A percentile compares a stretch with the other conserved stretches of the same genome.
Conservation (phyloP, 2,888 invertebrate species). For the Eurois occulta region DNA sequence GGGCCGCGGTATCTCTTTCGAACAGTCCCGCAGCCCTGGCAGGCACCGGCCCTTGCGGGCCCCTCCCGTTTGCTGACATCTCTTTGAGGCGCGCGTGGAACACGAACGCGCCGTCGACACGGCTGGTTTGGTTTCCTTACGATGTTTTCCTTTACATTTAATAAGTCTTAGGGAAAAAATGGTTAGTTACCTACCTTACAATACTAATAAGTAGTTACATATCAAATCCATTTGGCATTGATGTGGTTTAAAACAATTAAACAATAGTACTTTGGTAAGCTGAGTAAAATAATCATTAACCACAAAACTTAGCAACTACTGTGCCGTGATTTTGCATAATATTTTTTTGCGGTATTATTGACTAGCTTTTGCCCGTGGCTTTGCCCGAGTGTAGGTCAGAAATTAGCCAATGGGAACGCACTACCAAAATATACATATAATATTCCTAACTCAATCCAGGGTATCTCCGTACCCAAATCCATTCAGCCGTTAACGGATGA, state of each 20-base stretch:
- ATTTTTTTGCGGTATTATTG: neutral
- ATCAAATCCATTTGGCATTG: neutral
- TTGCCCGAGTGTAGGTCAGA: neutral
- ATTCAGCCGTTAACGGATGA: neutral
- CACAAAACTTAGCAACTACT: neutral
- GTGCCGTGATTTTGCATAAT: neutral
- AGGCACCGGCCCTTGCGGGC: too few relatives aligned
- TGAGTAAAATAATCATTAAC: neutral
- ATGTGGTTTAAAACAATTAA: conserved; percentile 7
- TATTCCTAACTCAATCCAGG: neutral
- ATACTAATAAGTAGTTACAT: neutral
- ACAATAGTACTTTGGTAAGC: neutral
- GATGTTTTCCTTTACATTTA: neutral
- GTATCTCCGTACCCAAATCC: neutral
- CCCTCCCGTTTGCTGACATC: too few relatives aligned
- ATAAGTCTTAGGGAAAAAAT: neutral
- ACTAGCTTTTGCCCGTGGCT: neutral
- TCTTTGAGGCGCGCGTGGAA: too few relatives aligned
- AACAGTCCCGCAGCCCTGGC: too few relatives aligned
- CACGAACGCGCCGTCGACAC: too few relatives aligned
- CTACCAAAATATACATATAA: neutral
- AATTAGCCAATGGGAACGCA: neutral
- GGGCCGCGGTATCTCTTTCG: too few relatives aligned
- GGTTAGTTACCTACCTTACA: neutral
- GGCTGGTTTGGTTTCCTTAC: neutral